Evolutionary conservation across 2,888 invertebrate species (phyloP).

Genomic region (Ptychoptera albimana): DNA sequence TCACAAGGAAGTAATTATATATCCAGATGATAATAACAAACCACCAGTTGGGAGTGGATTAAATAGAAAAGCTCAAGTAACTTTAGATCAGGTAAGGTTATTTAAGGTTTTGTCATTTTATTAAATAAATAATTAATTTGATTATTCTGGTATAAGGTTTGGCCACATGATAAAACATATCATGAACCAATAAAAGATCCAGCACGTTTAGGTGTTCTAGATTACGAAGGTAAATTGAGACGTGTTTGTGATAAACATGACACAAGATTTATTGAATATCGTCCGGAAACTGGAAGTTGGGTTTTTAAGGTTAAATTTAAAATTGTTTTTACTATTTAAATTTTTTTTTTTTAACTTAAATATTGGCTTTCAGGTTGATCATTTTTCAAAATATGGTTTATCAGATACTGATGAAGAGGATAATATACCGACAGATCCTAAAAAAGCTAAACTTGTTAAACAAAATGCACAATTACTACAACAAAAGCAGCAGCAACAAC

Average conservation of each 20-base stretch:
- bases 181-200: slow-evolving; percentile 65
- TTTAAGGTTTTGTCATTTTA: not conserved
- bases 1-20: slow-evolving; percentile 87
- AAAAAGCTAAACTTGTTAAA: slow-evolving; percentile 23
- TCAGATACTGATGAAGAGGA: slow-evolving; percentile 81
- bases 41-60: slow-evolving; percentile 77
- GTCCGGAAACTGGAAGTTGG: slow-evolving; percentile 94
- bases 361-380: slow-evolving; percentile 41
- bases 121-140: not conserved
- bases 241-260: slow-evolving; percentile 72
- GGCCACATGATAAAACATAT: slow-evolving; percentile 79
- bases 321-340: slow-evolving; percentile 6
- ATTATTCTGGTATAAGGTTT: slow-evolving; percentile 30
- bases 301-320: slow-evolving; percentile 68
- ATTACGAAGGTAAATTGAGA: slow-evolving; percentile 73
- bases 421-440: slow-evolving; percentile 34
- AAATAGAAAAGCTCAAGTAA: slow-evolving; percentile 81
- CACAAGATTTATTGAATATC: slow-evolving; percentile 85
- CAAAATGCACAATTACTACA: not conserved
- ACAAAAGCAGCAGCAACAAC: not conserved
- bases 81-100: slow-evolving; percentile 66
- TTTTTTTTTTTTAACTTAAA: slow-evolving; percentile 23
- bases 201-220: slow-evolving; percentile 58
- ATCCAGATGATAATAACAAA: slow-evolving; percentile 79
- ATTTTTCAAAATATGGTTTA: slow-evolving; percentile 87